Base-by-base conservation (phyloP, 1,140 invertebrate species). In the Euglossa dilemma region DNA sequence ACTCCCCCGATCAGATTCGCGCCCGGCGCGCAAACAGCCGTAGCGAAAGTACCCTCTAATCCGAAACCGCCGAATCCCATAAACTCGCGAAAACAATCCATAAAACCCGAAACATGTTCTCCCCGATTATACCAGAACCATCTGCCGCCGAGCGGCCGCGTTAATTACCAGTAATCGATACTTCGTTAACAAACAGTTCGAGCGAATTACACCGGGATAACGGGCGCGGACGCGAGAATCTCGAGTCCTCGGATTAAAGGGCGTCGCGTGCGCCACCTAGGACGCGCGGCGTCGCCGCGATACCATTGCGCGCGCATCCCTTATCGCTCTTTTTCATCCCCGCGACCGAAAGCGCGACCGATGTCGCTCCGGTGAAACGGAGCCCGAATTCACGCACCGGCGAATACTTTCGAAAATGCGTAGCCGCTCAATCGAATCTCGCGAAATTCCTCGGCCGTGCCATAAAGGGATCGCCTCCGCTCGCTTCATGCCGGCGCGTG, bases 401-500 rank as follows among this genome's bases (percentile, higher is more conserved):
- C 52, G 64, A 45, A 66, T 80, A 78, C 80, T 87, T 86, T 84
- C 71, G 82, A 80, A 86, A 84, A 87, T 74, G 72, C 71, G 77
- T 80, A 18, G 63, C 47, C 71, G 75, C 83, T 86, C 86, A 80
- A 87, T 84, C 83, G 71, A 80, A 86, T 83, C 80, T 79, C 79
- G 57, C 84, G 74, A 72, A 87, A 84, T 84, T 84, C 71, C 81
- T 84, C 66, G 80, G 77, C 84, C 72, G 52, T 74, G 85, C 67
- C 69, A 87, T 83, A 87, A 87, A 86, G 85, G 74, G 84, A 85
- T 81, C 70, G 76, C 80, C 71, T 85, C 79, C 50, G 67, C 59
- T 64, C 67, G 69, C 61, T 61, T n/a, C 77, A 18, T 52, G n/a
- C 43, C 45, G 6, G 12, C 12, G 28, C 18, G n/a, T 56, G 43